Percentiles rank a stretch among this genome's conserved stretches.
These are phyloP conservation scores for Lepidurus arcticus DNA, from an alignment of 1,140 invertebrate species.

Conservation along the genomic window DNA sequence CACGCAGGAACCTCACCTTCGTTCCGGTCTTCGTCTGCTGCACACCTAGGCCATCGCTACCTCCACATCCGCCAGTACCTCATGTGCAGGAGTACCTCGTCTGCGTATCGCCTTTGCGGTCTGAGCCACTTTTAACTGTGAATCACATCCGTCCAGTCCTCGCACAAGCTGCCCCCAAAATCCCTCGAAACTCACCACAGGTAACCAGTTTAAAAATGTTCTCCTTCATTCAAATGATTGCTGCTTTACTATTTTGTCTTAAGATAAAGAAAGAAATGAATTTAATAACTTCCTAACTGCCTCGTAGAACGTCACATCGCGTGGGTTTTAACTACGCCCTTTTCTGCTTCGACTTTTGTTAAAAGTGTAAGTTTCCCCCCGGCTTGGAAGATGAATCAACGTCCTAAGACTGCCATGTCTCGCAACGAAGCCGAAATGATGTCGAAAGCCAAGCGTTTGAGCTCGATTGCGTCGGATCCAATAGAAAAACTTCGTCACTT, in stretches of 20 bases:
- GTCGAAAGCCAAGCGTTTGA: conserved; percentile 56
- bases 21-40: background rate
- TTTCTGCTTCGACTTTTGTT: background rate
- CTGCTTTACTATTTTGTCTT: no score
- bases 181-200: no score
- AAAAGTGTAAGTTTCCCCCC: background rate
- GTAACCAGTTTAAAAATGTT: no score
- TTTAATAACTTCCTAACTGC: no score
- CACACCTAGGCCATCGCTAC: conserved; percentile 20
- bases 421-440: conserved; percentile 75
- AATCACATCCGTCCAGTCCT: no score
- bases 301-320: no score
- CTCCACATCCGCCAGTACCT: background rate
- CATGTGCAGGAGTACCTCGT: background rate
- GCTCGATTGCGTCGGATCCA: conserved; percentile 27
- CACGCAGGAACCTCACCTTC: background rate
- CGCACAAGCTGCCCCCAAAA: no score
- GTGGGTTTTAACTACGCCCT: no score
- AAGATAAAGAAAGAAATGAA: no score
- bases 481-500: conserved; percentile 70
- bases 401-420: conserved; percentile 66
- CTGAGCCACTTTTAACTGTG: no score
- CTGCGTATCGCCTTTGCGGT: no score
- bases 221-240: no score
- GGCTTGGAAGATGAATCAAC: conserved; percentile 50